Evolutionary conservation across 2,888 invertebrate species (phyloP), one percentile per base, ranked within the genome.

Genomic region (Hydraecia micacea): DNA sequence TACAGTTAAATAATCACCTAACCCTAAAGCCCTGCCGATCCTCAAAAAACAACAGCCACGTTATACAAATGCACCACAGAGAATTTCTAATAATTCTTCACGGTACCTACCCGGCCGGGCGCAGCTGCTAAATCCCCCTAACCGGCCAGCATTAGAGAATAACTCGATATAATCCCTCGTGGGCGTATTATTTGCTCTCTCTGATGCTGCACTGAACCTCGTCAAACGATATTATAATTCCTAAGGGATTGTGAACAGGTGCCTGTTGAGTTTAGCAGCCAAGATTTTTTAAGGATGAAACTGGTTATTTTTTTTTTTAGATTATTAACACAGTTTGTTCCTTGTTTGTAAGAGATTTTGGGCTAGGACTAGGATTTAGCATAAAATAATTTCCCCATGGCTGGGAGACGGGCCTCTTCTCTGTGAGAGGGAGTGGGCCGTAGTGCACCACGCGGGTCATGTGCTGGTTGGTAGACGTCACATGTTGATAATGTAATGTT

Each of bases 61-160:
- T 55, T 75, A 70, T 78, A 75, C 60, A 84, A 78, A 73, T 74
- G 46, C 72, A 66, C 63, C 52, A 18, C 65, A 78, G 68, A 66
- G 28, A 72, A 79, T 79, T 39, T 78, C 65, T 78, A 72, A 81
- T 81, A 80, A 84, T 81, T 81, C 81, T 84, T 84, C 80, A 75
- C 74, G 75, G 66, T 8, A 13, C 60, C 71, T 8, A 13, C 60
- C 71, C 73, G 72, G 39, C 39, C 73, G 76, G 78, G 72, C 80
- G 65, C 89, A 87, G 89, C 75, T 87, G 86, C 72, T 87, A 87
- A 82, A 85, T 73, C 84, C 84, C 76, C 77, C 76, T 81, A 83
- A 79, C 84, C 85, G 75, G 63, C 80, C 80, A 77, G 83, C 70
- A 83, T 86, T 88, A 88, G 86, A 84, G 90, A 83, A 89, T 90